These are phyloP conservation scores for Lordiphosa mommai DNA, from an alignment of 1,140 invertebrate species.

Conservation along the genomic window DNA sequence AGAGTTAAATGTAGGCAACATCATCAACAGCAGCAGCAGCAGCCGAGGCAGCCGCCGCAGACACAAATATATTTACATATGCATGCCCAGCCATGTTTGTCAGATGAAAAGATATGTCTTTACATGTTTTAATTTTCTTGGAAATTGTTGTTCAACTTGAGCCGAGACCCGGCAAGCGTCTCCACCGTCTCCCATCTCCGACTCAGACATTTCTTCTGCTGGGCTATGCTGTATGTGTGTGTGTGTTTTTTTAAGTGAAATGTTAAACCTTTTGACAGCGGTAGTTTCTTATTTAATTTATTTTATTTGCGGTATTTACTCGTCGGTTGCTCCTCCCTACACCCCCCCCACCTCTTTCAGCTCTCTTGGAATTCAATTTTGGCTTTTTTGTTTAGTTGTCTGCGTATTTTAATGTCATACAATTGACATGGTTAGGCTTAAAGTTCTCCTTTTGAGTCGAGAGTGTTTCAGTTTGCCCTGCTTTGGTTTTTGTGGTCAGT, in stretches of 20 bases:
- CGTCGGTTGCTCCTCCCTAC: constrained; percentile 25
- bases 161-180: constrained; percentile 28
- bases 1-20: constrained; percentile 34
- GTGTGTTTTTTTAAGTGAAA: constrained; percentile 67
- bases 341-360: constrained; percentile 7
- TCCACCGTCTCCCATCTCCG: constrained; percentile 11
- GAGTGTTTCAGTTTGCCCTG: neutral
- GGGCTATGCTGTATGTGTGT: neutral
- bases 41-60: constrained; percentile 6
- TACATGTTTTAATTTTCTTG: constrained; percentile 78
- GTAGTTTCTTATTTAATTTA: constrained; percentile 78
- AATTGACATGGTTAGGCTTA: constrained; percentile 63
- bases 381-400: constrained; percentile 66
- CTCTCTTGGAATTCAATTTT: constrained; percentile 65
- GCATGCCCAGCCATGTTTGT: constrained; percentile 64
- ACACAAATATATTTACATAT: constrained; percentile 42
- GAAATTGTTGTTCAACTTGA: constrained; percentile 73
- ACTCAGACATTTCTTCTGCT: neutral
- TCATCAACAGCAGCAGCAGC: constrained; percentile 10
- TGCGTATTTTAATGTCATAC: constrained; percentile 69
- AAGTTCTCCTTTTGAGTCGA: constrained; percentile 8
- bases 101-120: constrained; percentile 76
- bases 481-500: constrained; percentile 47
- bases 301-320: constrained; percentile 75
- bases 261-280: constrained; percentile 77